Percentiles rank a stretch among this genome's conserved stretches.
Evolutionary conservation across 2,113 vertebrate genomes (phyloP).

Genomic region (Nannobrachium achirus): DNA sequence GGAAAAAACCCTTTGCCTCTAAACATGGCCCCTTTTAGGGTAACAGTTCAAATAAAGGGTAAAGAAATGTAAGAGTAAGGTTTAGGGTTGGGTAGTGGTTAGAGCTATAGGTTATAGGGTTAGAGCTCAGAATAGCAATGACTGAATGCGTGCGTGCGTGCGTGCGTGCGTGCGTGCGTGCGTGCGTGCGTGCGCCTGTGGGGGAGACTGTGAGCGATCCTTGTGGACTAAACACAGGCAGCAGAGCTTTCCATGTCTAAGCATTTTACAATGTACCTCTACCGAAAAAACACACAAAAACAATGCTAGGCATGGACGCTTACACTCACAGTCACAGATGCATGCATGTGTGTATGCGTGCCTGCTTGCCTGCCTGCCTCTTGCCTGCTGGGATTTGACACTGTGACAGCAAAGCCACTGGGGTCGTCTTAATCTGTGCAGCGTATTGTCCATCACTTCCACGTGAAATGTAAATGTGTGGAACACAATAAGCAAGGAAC

Average conservation of each 20-base stretch:
- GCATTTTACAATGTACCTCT: slow-evolving; percentile 60
- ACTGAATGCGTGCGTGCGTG: slow-evolving; percentile 8
- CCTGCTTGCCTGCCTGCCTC: too few species aligned
- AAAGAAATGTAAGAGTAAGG: too few species aligned
- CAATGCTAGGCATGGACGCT: slow-evolving; percentile 41
- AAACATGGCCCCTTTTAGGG: too few species aligned
- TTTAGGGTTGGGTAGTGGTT: too few species aligned
- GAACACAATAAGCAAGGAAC: slow-evolving; percentile 53
- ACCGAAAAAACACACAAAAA: slow-evolving; percentile 56
- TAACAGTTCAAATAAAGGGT: too few species aligned
- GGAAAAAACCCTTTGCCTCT: too few species aligned
- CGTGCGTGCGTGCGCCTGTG: slow-evolving; percentile 2
- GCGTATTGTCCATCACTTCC: slow-evolving; percentile 41
- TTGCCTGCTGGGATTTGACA: slow-evolving; percentile 36
- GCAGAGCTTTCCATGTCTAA: slow-evolving; percentile 63
- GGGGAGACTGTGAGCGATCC: not conserved
- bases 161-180: slow-evolving; percentile 6
- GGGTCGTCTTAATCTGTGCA: slow-evolving; percentile 41
- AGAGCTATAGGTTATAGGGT: too few species aligned
- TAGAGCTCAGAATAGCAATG: too few species aligned
- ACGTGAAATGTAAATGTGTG: slow-evolving; percentile 56
- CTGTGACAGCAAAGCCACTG: slow-evolving; percentile 43
- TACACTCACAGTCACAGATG: slow-evolving; percentile 44
- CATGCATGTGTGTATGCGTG: slow-evolving; percentile 3
- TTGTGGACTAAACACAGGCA: slow-evolving; percentile 32